Percentiles rank a stretch among this genome's conserved stretches.
Conservation (phyloP, 1,140 invertebrate genomes). For the Drosophila ananassae region DNA sequence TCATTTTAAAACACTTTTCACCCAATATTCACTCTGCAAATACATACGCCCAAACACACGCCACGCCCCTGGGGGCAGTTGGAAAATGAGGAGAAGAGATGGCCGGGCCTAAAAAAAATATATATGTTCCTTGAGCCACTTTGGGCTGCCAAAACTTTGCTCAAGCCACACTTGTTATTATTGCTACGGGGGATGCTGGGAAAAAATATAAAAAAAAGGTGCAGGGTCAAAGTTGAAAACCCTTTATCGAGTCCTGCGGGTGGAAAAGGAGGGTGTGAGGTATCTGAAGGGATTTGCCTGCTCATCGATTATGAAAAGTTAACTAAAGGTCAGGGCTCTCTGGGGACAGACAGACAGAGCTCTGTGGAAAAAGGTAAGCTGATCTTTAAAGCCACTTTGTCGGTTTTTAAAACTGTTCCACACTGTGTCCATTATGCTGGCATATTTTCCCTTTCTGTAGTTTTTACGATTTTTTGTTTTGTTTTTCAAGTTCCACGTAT, state of each 20-base stretch:
- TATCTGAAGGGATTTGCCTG: conserved; percentile 46
- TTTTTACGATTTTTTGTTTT: background rate
- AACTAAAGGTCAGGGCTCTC: conserved; percentile 59
- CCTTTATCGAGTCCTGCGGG: conserved; percentile 47
- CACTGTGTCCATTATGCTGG: conserved; percentile 18
- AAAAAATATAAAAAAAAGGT: conserved; percentile 54
- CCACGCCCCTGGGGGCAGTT: conserved; percentile 26
- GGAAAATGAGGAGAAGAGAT: conserved; percentile 2
- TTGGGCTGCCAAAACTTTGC: conserved; percentile 47
- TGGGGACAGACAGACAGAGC: conserved; percentile 17
- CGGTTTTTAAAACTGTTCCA: conserved; percentile 16
- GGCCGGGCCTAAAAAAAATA: conserved; percentile 48
- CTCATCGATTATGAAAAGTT: conserved; percentile 78
- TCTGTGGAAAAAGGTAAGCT: conserved; percentile 11
- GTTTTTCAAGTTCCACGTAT: conserved; percentile 6
- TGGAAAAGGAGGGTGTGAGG: background rate
- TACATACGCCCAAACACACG: conserved; percentile 13
- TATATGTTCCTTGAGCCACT: conserved; percentile 45
- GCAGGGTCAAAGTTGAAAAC: conserved; percentile 73
- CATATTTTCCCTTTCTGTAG: background rate
- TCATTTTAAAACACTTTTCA: conserved; percentile 48
- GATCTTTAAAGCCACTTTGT: conserved; percentile 25
- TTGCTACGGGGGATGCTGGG: conserved; percentile 21
- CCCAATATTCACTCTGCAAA: conserved; percentile 13
- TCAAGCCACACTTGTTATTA: conserved; percentile 68